Base-by-base conservation (phyloP, 2,113 vertebrate genomes). In the Indri indri region DNA sequence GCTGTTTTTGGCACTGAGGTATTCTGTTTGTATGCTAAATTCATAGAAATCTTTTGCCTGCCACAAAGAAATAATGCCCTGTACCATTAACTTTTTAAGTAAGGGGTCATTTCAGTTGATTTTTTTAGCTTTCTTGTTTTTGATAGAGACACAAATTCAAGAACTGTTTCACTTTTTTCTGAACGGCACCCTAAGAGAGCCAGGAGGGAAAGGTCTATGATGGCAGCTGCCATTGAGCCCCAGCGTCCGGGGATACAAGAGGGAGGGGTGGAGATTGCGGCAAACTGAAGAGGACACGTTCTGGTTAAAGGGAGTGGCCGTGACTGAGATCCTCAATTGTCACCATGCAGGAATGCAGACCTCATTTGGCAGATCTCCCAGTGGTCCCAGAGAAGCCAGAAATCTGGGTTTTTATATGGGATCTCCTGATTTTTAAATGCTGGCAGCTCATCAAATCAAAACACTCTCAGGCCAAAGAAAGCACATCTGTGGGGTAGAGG, bases 401-500 rank as follows among this genome's bases (percentile, higher is more conserved):
- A 97, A 89, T 88, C 68, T 63, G 71, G 74, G 79, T 52, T 98
- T 97, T 97, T 95, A 96, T 91, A 88, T 70, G 91, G 96, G 94
- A 88, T 95, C 92, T 93, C 95, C 83, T 77, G 80, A 93, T 95
- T 97, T 97, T 87, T 80, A 97, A 94, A 94, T 70, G 87, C 87
- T 96, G 94, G 96, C 96, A 97, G 95, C 63, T 76, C 42, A 76
- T 66, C 50, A 93, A 95, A 95, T 97, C 71, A 94, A 96, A 98
- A 97, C 79, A 95, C 54, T 52, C 86, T 37, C 1, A 0, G 87
- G 96, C 97, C 97, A 98, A 97, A 91, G 88, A 95, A 96, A 97
- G 81, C 91, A 97, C 37, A 70, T 95, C 65, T 96, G 96, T 94
- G 93, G 96, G 91, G 87, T 17, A 88, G 97, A 93, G 96, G 90